A percentile compares a stretch with the other conserved stretches of the same genome.
Conservation (phyloP, 1,140 invertebrate genomes). For the Rhopalosiphum maidis region DNA sequence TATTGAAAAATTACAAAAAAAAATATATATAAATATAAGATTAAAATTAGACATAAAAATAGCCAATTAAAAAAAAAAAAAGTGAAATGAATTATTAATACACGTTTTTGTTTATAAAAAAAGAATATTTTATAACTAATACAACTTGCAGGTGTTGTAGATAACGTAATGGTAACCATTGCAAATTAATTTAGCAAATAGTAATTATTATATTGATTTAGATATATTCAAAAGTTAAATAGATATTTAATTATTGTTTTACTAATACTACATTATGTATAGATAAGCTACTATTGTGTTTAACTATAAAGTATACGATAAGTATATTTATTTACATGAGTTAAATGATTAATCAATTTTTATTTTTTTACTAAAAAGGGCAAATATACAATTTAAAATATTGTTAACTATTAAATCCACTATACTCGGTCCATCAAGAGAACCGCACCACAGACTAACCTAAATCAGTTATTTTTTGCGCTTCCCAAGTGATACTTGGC, state of each 20-base stretch:
- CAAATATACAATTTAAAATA: not conserved
- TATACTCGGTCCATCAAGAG: no score
- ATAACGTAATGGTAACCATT: conserved; percentile 31
- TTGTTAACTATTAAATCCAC: not conserved
- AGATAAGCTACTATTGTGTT: not conserved
- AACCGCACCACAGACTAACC: no score
- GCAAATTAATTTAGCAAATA: not conserved
- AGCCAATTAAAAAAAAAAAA: not conserved
- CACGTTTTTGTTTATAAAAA: no score
- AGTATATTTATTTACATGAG: not conserved
- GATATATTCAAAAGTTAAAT: not conserved
- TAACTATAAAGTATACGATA: not conserved
- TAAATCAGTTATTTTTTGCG: no score
- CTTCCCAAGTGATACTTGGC: no score
- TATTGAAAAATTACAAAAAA: not conserved
- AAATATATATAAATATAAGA: not conserved
- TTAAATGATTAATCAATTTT: not conserved
- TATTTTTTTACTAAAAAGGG: not conserved
- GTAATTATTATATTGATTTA: not conserved
- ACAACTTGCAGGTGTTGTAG: not conserved
- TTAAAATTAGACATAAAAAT: not conserved
- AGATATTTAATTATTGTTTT: not conserved
- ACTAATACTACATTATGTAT: not conserved
- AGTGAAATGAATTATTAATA: no score
- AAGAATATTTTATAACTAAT: not conserved